Conservation (phyloP, 2,888 invertebrate genomes). For the Dysmachus trigonus region DNA sequence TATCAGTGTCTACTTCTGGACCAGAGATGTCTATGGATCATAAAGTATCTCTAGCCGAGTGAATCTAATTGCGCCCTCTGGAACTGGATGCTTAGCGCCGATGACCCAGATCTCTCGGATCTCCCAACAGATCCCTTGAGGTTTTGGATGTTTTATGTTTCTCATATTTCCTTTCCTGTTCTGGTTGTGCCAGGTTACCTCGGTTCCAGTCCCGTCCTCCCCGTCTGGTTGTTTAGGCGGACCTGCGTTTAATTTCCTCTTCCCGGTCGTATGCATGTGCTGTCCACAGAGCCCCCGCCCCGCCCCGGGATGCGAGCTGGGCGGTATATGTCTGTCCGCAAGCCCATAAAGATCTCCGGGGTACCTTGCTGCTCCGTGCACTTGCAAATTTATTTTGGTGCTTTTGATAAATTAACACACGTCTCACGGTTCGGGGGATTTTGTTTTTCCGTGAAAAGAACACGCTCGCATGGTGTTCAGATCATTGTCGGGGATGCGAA, state of each 20-base stretch:
- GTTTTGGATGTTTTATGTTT: neutral
- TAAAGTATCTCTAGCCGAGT: neutral
- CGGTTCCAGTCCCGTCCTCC: neutral
- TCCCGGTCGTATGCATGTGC: neutral
- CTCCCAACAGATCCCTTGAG: neutral
- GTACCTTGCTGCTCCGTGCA: neutral
- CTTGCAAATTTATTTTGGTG: neutral
- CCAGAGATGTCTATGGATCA: neutral
- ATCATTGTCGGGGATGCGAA: neutral
- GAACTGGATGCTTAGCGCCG: neutral
- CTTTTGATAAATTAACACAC: neutral
- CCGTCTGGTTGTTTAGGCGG: neutral
- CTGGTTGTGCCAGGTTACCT: neutral
- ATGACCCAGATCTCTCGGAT: neutral
- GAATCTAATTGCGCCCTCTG: neutral
- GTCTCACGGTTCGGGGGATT: neutral
- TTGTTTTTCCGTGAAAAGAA: neutral
- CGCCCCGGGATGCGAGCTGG: neutral
- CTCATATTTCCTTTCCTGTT: neutral
- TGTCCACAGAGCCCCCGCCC: neutral
- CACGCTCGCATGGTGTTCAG: neutral
- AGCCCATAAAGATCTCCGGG: neutral
- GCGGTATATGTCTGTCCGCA: neutral
- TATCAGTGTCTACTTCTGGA: neutral
- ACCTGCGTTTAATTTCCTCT: neutral